Evolutionary conservation across 1,140 invertebrate species (phyloP).

Genomic region (Kradibia gibbosae): DNA sequence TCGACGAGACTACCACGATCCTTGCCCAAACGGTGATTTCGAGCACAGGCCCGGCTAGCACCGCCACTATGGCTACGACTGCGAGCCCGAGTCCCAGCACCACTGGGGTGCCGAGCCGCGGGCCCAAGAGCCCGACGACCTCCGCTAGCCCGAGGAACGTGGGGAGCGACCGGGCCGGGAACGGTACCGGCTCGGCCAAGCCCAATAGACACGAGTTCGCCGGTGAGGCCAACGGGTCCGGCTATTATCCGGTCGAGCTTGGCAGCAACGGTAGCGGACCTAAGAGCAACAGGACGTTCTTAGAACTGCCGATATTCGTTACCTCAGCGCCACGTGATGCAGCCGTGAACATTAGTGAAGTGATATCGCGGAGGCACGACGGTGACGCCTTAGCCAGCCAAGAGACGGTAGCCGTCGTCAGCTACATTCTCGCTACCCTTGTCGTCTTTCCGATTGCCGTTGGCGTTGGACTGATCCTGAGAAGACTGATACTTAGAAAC

Average conservation of each 20-base stretch:
- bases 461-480: constrained; percentile 70
- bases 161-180: background rate
- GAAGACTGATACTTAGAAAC: constrained; percentile 73
- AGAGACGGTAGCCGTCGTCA: constrained; percentile 70
- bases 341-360: constrained; percentile 67
- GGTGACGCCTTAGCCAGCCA: constrained; percentile 68
- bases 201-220: constrained; percentile 51
- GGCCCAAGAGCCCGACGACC: background rate
- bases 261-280: background rate
- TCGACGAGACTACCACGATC: background rate
- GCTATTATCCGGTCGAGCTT: constrained; percentile 59
- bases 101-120: background rate
- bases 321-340: constrained; percentile 62
- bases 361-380: constrained; percentile 69
- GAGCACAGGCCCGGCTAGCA: constrained; percentile 17
- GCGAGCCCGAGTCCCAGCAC: constrained; percentile 5
- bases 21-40: constrained; percentile 28
- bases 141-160: background rate
- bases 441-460: constrained; percentile 71
- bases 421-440: constrained; percentile 69
- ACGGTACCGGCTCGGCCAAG: constrained; percentile 41
- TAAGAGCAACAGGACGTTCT: constrained; percentile 60
- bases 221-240: constrained; percentile 55
- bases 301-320: constrained; percentile 58
- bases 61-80: constrained; percentile 22